Conservation (phyloP, 2,888 invertebrate species). For the Polydrusus tereticollis region DNA sequence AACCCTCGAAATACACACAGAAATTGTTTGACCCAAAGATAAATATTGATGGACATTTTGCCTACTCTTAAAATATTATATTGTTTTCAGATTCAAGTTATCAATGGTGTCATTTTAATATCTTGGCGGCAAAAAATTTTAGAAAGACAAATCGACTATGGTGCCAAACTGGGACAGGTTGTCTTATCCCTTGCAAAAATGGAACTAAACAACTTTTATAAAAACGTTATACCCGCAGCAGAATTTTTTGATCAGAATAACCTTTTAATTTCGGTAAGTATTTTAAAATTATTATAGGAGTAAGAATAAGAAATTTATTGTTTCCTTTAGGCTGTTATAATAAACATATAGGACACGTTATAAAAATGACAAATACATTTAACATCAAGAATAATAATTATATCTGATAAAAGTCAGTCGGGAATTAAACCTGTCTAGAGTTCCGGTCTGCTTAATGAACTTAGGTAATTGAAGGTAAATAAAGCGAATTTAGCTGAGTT, state of each 20-base stretch:
- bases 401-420: too few relatives aligned
- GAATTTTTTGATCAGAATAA: slow-evolving; percentile 92
- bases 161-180: slow-evolving; percentile 88
- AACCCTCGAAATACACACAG: too few relatives aligned
- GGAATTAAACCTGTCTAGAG: too few relatives aligned
- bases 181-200: slow-evolving; percentile 86
- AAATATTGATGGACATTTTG: too few relatives aligned
- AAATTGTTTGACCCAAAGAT: not conserved
- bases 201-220: slow-evolving; percentile 91
- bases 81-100: slow-evolving; percentile 82
- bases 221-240: slow-evolving; percentile 90
- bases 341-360: too few relatives aligned
- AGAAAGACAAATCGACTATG: slow-evolving; percentile 91
- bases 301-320: too few relatives aligned
- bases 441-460: too few relatives aligned
- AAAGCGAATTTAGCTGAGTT: too few relatives aligned
- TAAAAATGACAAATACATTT: too few relatives aligned
- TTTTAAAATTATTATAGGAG: not conserved
- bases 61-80: not conserved
- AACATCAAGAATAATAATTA: too few relatives aligned
- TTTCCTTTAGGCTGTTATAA: too few relatives aligned
- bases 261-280: slow-evolving; percentile 77
- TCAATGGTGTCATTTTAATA: slow-evolving; percentile 87
- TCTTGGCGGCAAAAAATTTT: slow-evolving; percentile 89
- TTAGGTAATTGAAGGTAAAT: too few relatives aligned